phyloP scores from a whole-genome alignment of 2,113 vertebrate species.

The Aplodontia rufa region DNA sequence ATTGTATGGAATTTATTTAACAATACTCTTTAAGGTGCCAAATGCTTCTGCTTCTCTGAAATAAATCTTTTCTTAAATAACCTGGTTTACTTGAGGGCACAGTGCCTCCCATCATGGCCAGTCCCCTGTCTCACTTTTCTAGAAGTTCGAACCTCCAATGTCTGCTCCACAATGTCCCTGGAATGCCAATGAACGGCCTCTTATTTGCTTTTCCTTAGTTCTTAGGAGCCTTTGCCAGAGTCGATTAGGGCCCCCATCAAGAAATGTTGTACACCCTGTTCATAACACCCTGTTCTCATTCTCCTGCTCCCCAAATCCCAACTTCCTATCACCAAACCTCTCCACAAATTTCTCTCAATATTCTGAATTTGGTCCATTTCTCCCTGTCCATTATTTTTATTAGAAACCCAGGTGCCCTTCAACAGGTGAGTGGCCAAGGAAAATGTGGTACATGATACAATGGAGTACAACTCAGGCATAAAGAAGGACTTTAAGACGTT shows the following conservation, averaged over 20 bases:
- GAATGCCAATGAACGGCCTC: not conserved
- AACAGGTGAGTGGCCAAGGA: too few species aligned
- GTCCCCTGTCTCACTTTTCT: not conserved
- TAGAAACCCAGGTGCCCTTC: too few species aligned
- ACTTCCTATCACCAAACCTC: not conserved
- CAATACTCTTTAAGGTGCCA: conserved; percentile 43
- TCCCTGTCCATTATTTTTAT: not conserved
- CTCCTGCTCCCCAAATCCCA: not conserved
- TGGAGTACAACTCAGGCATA: too few species aligned
- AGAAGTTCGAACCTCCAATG: not conserved
- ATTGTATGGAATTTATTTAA: conserved; percentile 56
- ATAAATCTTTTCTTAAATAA: conserved; percentile 20
- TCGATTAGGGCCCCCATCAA: not conserved
- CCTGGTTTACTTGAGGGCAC: conserved; percentile 13
- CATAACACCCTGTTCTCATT: not conserved
- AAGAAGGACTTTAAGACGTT: too few species aligned
- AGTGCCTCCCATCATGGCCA: not conserved
- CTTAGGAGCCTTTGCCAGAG: not conserved
- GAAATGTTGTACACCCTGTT: too few species aligned
- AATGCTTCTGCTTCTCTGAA: conserved; percentile 21
- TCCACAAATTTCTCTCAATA: not conserved
- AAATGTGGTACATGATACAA: too few species aligned
- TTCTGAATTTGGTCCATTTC: not conserved
- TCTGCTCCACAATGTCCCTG: not conserved
- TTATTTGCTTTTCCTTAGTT: not conserved